Evolutionary conservation across 2,797 vertebrate species (phyloP).

Genomic region (Melanotaenia parkinsoni): DNA sequence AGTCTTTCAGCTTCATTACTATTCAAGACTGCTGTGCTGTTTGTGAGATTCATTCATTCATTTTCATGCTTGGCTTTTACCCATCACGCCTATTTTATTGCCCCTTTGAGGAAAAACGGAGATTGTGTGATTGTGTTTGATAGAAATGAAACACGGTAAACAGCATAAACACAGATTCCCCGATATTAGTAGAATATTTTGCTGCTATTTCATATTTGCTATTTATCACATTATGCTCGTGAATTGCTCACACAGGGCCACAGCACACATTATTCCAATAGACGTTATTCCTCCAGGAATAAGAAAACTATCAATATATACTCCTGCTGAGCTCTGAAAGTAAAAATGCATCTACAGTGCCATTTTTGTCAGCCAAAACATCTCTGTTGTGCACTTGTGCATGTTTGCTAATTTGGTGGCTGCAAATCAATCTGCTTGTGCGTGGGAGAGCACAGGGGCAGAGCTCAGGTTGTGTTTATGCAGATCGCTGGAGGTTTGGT

Average conservation of each 20-base stretch:
- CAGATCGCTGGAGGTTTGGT: constrained; percentile 42
- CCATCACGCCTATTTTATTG: constrained; percentile 56
- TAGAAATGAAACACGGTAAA: constrained; percentile 54
- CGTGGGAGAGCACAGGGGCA: constrained; percentile 23
- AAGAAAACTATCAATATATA: constrained; percentile 37
- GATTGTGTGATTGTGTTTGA: constrained; percentile 29
- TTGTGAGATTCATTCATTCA: constrained; percentile 45
- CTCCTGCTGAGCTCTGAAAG: constrained; percentile 18
- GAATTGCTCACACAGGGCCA: constrained; percentile 37
- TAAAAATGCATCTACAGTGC: constrained; percentile 11
- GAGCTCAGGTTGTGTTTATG: constrained; percentile 43
- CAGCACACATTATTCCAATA: constrained; percentile 34
- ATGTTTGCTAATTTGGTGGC: constrained; percentile 35
- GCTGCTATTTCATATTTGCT: constrained; percentile 46
- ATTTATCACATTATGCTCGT: constrained; percentile 49
- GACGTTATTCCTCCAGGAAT: constrained; percentile 38
- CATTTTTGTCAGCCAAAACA: constrained; percentile 28
- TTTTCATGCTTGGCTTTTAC: constrained; percentile 50
- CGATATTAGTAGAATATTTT: constrained; percentile 32
- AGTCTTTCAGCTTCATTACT: constrained; percentile 43
- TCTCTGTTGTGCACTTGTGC: constrained; percentile 22
- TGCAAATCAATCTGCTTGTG: constrained; percentile 36
- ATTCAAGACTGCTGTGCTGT: constrained; percentile 34
- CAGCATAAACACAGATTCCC: constrained; percentile 41
- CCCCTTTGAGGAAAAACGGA: constrained; percentile 48